Percentiles rank a stretch among this genome's conserved stretches.
Evolutionary conservation across 2,888 invertebrate species (phyloP).

Genomic region (Cheilosia scutellata): DNA sequence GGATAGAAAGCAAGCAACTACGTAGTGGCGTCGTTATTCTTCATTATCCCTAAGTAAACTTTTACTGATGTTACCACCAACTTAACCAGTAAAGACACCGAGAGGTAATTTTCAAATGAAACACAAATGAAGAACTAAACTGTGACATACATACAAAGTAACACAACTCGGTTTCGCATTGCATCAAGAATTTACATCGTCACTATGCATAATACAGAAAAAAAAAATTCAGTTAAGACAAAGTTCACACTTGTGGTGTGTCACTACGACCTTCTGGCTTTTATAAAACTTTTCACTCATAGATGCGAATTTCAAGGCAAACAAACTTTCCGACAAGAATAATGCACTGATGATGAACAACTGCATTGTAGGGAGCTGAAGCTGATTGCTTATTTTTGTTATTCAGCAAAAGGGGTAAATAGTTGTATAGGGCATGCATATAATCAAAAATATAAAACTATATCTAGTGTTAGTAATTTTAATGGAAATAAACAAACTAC

Average conservation of each 20-base stretch:
- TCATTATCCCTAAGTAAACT: no score
- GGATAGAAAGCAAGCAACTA: no score
- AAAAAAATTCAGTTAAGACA: slow-evolving; percentile 55
- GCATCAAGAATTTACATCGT: slow-evolving; percentile 31
- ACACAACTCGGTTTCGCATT: slow-evolving; percentile 20
- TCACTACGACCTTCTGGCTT: slow-evolving; percentile 45
- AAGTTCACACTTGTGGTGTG: slow-evolving; percentile 57
- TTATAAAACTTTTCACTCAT: slow-evolving; percentile 45
- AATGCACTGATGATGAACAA: slow-evolving; percentile 35
- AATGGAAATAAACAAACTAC: slow-evolving; percentile 1
- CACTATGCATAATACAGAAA: slow-evolving; percentile 30
- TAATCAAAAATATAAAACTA: not conserved
- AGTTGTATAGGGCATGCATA: not conserved
- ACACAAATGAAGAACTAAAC: no score
- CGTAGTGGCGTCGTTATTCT: no score
- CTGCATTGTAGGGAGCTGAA: slow-evolving; percentile 3
- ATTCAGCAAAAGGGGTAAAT: not conserved
- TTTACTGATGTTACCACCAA: no score
- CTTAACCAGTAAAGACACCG: no score
- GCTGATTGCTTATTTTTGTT: slow-evolving; percentile 43
- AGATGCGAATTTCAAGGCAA: slow-evolving; percentile 21
- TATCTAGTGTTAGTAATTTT: slow-evolving; percentile 7
- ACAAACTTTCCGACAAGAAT: slow-evolving; percentile 42
- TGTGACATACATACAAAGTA: not conserved
- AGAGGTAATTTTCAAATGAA: no score